These are phyloP conservation scores for Nannoperca obscura DNA, from an alignment of 2,797 vertebrate species.

Conservation along the genomic window DNA sequence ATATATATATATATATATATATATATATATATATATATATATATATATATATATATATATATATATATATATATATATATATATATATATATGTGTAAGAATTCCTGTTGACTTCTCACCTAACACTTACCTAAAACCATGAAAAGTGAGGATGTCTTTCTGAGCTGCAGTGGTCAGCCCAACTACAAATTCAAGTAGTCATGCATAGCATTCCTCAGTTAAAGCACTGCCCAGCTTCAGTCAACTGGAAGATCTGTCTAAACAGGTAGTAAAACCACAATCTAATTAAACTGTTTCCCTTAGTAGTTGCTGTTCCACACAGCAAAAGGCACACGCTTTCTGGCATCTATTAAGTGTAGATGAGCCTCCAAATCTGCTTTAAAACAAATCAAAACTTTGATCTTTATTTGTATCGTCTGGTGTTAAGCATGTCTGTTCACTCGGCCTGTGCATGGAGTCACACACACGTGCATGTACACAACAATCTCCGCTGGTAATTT, in stretches of 20 bases:
- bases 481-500: constrained; percentile 72
- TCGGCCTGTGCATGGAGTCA: constrained; percentile 47
- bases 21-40: too few species aligned
- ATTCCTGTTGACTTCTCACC: neutral
- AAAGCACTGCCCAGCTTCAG: constrained; percentile 52
- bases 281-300: constrained; percentile 24
- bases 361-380: neutral
- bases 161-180: constrained; percentile 25
- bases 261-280: constrained; percentile 38
- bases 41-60: too few species aligned
- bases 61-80: too few species aligned
- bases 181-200: constrained; percentile 76
- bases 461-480: constrained; percentile 50
- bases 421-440: constrained; percentile 53
- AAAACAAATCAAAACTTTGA: constrained; percentile 35
- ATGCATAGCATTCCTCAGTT: constrained; percentile 82
- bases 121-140: neutral
- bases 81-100: too few species aligned
- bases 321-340: constrained; percentile 19
- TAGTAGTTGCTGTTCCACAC: neutral
- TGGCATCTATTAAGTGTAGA: constrained; percentile 24
- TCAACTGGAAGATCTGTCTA: constrained; percentile 70
- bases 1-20: too few species aligned
- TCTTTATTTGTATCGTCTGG: constrained; percentile 61
- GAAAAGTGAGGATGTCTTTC: constrained; percentile 21